Base-by-base conservation (phyloP, 2,797 vertebrate genomes). In the Nasua narica region DNA sequence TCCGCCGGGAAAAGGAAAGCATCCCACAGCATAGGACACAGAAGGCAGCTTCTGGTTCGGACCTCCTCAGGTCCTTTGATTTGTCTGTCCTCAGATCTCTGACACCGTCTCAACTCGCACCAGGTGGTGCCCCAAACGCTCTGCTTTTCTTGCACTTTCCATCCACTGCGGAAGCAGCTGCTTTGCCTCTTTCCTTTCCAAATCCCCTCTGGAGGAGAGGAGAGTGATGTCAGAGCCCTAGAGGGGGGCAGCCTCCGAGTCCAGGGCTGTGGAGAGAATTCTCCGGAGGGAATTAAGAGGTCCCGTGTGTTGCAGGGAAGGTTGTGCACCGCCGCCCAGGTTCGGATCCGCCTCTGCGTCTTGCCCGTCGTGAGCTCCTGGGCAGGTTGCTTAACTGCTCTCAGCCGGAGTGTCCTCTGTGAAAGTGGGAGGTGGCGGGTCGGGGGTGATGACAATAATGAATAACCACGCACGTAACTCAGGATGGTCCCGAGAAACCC, bases 241-340 rank as follows among this genome's bases (percentile, higher is more conserved):
- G 37, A 14, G 50, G 40, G 3, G 89, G 77, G 23, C 32, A 29
- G 2, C 65, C 65, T 37, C 29, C 29, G 5, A 7, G 56, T 9
- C 56, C 46, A 19, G 81, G 56, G 12, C 54, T 32, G 56, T 12
- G 4, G 7, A 21, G 27, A 52, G 65, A 12, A 21, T 35, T 52
- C 56, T 43, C 37, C 7, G 29, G 40, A 23, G 27, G 21, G 84
- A 77, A 23, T 5, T 2, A 1, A 58, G 78, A 84, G 27, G 27
- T 32, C 8, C 27, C 0, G 1, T 1, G 12, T 35, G 7, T 2
- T 1, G 0, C 8, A 43, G 65, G 60, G 16, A 46, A 43, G 62
- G 82, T 3, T n/a, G 60, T n/a, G 29, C 3, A 23, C 7, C 0
- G 37, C n/a, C 11, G 13, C 54, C 37, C 18, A n/a, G n/a, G 37